These are phyloP conservation scores for Lampropteryx suffumata DNA, from an alignment of 2,888 invertebrate genomes.

Conservation along the genomic window DNA sequence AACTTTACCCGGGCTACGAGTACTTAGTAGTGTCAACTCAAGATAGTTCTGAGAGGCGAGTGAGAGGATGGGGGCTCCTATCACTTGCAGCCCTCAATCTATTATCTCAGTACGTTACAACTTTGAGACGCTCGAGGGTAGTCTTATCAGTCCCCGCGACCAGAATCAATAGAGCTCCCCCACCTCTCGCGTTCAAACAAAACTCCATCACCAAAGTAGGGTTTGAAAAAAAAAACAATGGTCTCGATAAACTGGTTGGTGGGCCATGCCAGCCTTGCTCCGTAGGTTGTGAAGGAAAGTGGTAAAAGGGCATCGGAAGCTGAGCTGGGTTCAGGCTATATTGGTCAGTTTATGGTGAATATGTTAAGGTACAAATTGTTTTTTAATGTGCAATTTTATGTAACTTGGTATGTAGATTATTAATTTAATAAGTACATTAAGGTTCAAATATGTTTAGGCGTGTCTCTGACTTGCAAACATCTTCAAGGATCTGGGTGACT, in stretches of 20 bases:
- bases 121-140: constrained; percentile 47
- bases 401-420: too few relatives aligned
- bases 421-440: too few relatives aligned
- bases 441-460: too few relatives aligned
- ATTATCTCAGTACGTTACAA: constrained; percentile 49
- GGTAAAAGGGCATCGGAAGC: constrained; percentile 38
- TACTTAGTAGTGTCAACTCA: constrained; percentile 37
- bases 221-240: constrained; percentile 31
- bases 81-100: constrained; percentile 52
- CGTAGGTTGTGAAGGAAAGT: constrained; percentile 38
- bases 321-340: constrained; percentile 28
- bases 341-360: constrained; percentile 15
- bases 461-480: too few relatives aligned
- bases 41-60: constrained; percentile 34
- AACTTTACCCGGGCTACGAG: constrained; percentile 33
- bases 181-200: constrained; percentile 20
- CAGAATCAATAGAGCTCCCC: constrained; percentile 43
- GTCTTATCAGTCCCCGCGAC: constrained; percentile 46
- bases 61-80: constrained; percentile 37
- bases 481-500: too few relatives aligned
- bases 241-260: constrained; percentile 37
- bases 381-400: too few relatives aligned
- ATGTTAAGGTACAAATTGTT: too few relatives aligned
- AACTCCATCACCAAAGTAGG: constrained; percentile 17
- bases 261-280: constrained; percentile 36